Conservation (phyloP, 2,888 invertebrate genomes). For the Pyrocoelia pectoralis region DNA sequence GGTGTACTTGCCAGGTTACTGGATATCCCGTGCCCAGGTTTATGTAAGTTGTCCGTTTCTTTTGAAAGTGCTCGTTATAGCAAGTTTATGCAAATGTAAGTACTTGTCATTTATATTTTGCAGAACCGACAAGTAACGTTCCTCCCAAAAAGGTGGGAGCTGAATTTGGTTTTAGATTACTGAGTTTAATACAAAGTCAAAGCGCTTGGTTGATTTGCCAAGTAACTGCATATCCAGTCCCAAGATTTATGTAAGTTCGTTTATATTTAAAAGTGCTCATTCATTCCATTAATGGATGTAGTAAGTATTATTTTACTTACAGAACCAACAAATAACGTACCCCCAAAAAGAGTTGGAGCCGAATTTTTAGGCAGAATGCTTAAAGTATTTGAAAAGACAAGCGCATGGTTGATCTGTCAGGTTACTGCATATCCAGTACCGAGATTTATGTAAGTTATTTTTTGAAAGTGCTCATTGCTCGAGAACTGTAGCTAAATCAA, state of each 20-base stretch:
- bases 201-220: constrained; percentile 72
- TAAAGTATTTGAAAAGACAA: constrained; percentile 61
- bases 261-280: constrained; percentile 13
- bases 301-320: constrained; percentile 41
- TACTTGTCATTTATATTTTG: constrained; percentile 48
- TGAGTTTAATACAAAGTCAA: constrained; percentile 57
- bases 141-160: constrained; percentile 65
- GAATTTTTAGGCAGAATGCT: constrained; percentile 67
- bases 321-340: constrained; percentile 70
- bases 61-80: constrained; percentile 27
- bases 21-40: constrained; percentile 65
- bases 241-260: constrained; percentile 71
- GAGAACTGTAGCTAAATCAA: neutral
- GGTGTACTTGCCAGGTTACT: constrained; percentile 70
- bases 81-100: neutral
- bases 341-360: constrained; percentile 69
- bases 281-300: constrained; percentile 5
- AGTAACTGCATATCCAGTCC: constrained; percentile 74
- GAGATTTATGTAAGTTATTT: constrained; percentile 60
- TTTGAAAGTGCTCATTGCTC: constrained; percentile 27
- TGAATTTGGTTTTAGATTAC: constrained; percentile 62
- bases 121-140: constrained; percentile 76
- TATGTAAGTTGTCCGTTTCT: constrained; percentile 55
- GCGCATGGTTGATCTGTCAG: constrained; percentile 71
- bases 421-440: constrained; percentile 66